phyloP scores from a whole-genome alignment of 2,888 invertebrate genomes.

The Eupsilia transversa region DNA sequence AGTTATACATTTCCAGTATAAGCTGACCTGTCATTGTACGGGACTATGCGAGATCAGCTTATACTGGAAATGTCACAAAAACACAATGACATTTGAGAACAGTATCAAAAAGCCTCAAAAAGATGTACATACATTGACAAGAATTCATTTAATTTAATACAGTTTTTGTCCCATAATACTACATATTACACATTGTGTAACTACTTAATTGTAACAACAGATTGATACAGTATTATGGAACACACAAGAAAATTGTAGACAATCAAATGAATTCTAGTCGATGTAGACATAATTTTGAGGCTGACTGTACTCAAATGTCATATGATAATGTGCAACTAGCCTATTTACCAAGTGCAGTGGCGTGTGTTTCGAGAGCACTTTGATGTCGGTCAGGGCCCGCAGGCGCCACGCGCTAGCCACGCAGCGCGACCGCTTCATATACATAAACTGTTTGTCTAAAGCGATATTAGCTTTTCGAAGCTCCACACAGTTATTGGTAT shows the following conservation, averaged over 20 bases:
- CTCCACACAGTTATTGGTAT: constrained; percentile 70
- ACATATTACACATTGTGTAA: too few species aligned
- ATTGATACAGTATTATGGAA: too few species aligned
- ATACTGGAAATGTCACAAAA: too few species aligned
- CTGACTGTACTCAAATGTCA: constrained; percentile 29
- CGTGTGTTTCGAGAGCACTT: constrained; percentile 74
- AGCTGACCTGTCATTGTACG: too few species aligned
- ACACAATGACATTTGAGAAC: too few species aligned
- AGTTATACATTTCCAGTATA: too few species aligned
- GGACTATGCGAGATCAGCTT: too few species aligned
- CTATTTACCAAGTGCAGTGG: constrained; percentile 65
- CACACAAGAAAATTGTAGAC: background rate
- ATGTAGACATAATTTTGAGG: background rate
- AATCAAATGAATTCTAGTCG: background rate
- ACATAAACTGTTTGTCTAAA: constrained; percentile 81
- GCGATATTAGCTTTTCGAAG: constrained; percentile 80
- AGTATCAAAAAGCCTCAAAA: too few species aligned
- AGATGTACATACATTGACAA: too few species aligned
- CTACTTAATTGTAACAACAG: background rate
- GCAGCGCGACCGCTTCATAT: constrained; percentile 69
- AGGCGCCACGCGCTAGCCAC: constrained; percentile 71
- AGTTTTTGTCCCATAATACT: background rate
- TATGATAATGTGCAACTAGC: constrained; percentile 52
- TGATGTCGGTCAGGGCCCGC: constrained; percentile 78
- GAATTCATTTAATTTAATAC: background rate